phyloP scores from a whole-genome alignment of 92 coral and sea anemone species.

The Phymanthus crucifer region DNA sequence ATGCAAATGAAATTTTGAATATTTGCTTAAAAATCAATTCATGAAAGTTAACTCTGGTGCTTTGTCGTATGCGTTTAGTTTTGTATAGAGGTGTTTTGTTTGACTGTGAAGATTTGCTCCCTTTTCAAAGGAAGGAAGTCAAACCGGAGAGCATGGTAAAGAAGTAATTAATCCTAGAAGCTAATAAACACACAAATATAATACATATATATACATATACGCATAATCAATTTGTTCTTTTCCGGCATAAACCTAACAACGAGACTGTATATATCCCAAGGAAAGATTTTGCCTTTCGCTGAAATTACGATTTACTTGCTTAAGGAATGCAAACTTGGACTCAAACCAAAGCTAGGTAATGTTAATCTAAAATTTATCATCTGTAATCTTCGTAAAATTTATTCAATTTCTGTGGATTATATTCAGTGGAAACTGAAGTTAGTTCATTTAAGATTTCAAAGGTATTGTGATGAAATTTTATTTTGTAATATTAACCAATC shows the following conservation, averaged over 20 bases:
- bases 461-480: neutral
- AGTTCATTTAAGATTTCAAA: neutral
- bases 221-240: neutral
- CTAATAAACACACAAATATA: constrained; percentile 1
- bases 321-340: neutral
- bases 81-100: neutral
- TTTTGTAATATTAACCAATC: neutral
- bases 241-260: neutral
- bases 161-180: neutral
- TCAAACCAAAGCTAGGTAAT: neutral
- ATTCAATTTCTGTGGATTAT: neutral
- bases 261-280: neutral
- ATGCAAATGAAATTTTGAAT: neutral
- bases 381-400: neutral
- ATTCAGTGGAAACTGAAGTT: neutral
- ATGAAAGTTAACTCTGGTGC: too few relatives aligned
- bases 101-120: neutral
- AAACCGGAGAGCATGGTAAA: neutral
- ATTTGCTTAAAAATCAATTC: neutral
- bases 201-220: too few relatives aligned
- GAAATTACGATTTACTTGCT: neutral
- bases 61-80: neutral
- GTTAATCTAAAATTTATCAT: neutral
- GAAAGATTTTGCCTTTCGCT: neutral
- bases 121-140: neutral